Percentiles rank a stretch among this genome's conserved stretches.
These are phyloP conservation scores for Lypha dubia DNA, from an alignment of 2,888 invertebrate genomes.

Conservation along the genomic window DNA sequence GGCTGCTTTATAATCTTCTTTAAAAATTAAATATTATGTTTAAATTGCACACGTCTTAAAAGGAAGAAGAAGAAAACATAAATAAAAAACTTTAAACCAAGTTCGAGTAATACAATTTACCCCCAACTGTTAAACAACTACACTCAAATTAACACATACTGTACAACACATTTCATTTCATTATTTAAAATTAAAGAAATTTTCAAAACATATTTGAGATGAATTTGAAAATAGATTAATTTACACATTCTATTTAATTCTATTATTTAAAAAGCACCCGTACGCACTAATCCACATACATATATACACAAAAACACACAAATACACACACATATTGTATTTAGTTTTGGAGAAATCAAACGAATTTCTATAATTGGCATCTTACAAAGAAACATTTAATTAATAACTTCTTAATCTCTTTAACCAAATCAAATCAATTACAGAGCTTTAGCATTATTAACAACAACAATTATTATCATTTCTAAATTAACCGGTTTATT, in stretches of 20 bases:
- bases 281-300: too few relatives aligned
- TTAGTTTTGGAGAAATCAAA: constrained; percentile 13
- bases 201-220: too few relatives aligned
- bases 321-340: too few relatives aligned
- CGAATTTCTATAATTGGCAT: constrained; percentile 55
- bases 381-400: constrained; percentile 26
- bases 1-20: constrained; percentile 22
- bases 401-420: constrained; percentile 17
- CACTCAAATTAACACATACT: constrained; percentile 31
- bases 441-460: constrained; percentile 68
- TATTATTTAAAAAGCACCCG: constrained; percentile 46
- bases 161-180: constrained; percentile 16
- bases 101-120: constrained; percentile 15
- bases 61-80: neutral
- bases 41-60: constrained; percentile 52
- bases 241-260: constrained; percentile 21
- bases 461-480: constrained; percentile 8
- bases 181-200: constrained; percentile 22
- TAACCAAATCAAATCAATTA: constrained; percentile 67
- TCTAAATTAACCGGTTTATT: neutral
- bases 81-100: constrained; percentile 68
- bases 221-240: neutral
- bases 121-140: constrained; percentile 27
- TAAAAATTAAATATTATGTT: constrained; percentile 25
- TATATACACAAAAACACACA: too few relatives aligned